Percentiles rank a stretch among this genome's conserved stretches.
phyloP scores from a whole-genome alignment of 2,888 invertebrate genomes.

The Drosophila nr. fundita region DNA sequence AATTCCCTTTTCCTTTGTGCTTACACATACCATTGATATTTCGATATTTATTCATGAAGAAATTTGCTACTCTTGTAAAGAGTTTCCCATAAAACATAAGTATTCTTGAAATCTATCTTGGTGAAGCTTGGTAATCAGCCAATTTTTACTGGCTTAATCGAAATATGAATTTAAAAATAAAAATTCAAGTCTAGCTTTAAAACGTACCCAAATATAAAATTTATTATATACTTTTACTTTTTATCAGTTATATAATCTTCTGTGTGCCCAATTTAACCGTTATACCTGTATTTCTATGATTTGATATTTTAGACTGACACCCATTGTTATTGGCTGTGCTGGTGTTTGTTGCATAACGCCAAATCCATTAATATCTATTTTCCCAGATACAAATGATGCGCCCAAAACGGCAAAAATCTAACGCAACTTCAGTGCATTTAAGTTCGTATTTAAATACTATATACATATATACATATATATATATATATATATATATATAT shows the following conservation, averaged over 20 bases:
- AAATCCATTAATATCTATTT: constrained; percentile 78
- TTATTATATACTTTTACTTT: background rate
- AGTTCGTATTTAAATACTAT: constrained; percentile 51
- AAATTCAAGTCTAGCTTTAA: background rate
- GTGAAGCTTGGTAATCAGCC: background rate
- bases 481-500: background rate
- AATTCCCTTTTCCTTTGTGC: constrained; percentile 16
- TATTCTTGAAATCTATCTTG: background rate
- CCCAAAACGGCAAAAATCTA: constrained; percentile 34
- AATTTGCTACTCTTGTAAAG: constrained; percentile 27
- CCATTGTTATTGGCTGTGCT: constrained; percentile 41
- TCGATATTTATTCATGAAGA: constrained; percentile 70
- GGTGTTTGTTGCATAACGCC: constrained; percentile 42
- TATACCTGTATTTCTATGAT: background rate
- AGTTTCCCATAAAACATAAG: background rate
- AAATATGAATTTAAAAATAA: background rate
- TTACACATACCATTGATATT: constrained; percentile 38
- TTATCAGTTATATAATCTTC: background rate
- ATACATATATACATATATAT: background rate
- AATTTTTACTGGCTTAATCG: background rate
- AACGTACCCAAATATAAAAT: background rate
- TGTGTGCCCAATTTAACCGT: background rate
- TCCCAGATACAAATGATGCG: constrained; percentile 49
- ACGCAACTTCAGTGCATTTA: constrained; percentile 36
- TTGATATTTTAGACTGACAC: constrained; percentile 26